These are phyloP conservation scores for Eristalis arbustorum DNA, from an alignment of 2,888 invertebrate genomes.

Conservation along the genomic window DNA sequence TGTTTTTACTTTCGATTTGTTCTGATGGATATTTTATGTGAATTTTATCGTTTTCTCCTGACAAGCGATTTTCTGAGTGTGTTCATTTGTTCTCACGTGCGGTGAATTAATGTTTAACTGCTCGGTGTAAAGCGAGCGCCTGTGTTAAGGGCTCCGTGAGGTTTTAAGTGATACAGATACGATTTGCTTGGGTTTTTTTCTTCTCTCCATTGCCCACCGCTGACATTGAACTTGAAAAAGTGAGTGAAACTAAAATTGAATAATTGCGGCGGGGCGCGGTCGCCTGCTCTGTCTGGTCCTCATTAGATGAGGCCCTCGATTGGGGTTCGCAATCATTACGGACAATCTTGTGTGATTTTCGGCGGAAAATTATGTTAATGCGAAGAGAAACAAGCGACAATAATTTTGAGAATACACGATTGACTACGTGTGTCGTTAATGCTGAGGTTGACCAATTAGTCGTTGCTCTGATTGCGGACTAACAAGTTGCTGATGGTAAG, in stretches of 20 bases:
- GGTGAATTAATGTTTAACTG: conserved; percentile 36
- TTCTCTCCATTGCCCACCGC: background rate
- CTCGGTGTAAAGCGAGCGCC: background rate
- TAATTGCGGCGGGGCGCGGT: conserved; percentile 13
- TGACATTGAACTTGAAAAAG: conserved; percentile 44
- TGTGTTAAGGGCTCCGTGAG: background rate
- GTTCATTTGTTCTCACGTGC: conserved; percentile 44
- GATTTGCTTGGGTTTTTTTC: background rate
- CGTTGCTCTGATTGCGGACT: background rate
- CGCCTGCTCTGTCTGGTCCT: background rate
- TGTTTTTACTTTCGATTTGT: background rate
- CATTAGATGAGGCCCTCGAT: background rate
- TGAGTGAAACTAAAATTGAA: conserved; percentile 49
- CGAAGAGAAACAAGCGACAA: background rate
- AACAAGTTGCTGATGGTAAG: background rate
- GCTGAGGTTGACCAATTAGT: background rate
- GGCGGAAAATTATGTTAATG: conserved; percentile 22
- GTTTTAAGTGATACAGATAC: background rate
- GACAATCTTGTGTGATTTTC: conserved; percentile 22
- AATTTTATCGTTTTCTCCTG: conserved; percentile 15
- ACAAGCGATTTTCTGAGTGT: background rate
- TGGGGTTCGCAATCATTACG: conserved; percentile 2
- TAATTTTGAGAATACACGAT: background rate
- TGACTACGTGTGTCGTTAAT: background rate
- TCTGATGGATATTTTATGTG: background rate